Base-by-base conservation (phyloP, 2,113 vertebrate species). In the Hemibagrus wyckioides region DNA sequence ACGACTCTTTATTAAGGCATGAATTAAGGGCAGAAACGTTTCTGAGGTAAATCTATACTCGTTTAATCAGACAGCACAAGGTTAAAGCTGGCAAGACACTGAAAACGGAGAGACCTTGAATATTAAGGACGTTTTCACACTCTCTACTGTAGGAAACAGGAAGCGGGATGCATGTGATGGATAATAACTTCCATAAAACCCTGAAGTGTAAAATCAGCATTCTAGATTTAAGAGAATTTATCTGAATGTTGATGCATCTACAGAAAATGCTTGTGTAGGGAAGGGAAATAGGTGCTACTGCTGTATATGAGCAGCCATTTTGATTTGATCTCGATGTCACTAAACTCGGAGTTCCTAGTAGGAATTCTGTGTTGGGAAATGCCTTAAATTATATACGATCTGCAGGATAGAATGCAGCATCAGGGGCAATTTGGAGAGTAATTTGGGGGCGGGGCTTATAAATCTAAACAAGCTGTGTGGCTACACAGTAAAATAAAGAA, bases 61-160 rank as follows among this genome's bases (percentile, higher is more conserved):
- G 14, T 83, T 83, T 48, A 30, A 83, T 83, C 59, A 52, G 81
- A 82, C 81, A 65, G 81, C 81, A 63, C 23, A 63, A 83, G 81
- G 81, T 83, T 83, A 83, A 63, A 83, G n/a, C 56, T n/a, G 19
- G 81, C 39, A 65, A 83, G 41, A 44, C 59, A 33, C n/a, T 7
- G 9, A 65, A 83, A 65, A 30, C 14, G 5, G n/a, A 50, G 14
- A 21, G 57, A 30, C 57, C 28, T 65, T 83, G 59, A 28, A 52
- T 83, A 65, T n/a, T 50, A n/a, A 21, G 59, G 25, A 15, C 0
- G 9, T 44, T 65, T 48, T 65, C 41, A 65, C 59, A 63, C 28
- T 50, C 44, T 50, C 23, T 15, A 76, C 23, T 33, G 79, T 21
- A 39, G 6, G 33, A 81, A 80, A 9, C 57, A n/a, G 79, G 21